A percentile compares a stretch with the other conserved stretches of the same genome.
These are phyloP conservation scores for Actenoides lindsayi DNA, from an alignment of 2,113 vertebrate species.

Conservation along the genomic window DNA sequence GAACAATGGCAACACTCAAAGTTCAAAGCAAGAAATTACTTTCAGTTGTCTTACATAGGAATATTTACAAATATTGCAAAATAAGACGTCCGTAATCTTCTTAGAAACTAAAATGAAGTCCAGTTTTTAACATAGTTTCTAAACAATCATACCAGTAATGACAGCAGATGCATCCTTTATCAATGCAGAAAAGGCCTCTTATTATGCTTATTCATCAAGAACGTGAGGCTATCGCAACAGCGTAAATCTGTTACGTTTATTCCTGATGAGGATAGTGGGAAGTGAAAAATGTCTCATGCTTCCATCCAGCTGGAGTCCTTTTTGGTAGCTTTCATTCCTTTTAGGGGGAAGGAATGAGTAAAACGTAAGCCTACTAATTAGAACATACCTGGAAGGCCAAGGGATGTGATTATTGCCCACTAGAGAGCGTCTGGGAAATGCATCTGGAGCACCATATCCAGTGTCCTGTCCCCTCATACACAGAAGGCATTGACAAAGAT, in stretches of 20 bases:
- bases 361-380: neutral
- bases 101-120: neutral
- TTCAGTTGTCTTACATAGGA: neutral
- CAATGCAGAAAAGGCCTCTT: conserved; percentile 5
- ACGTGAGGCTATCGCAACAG: neutral
- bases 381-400: neutral
- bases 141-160: conserved; percentile 1
- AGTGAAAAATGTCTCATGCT: neutral
- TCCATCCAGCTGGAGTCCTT: neutral
- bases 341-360: neutral
- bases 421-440: neutral
- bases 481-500: accelerated
- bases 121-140: conserved; percentile 10
- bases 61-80: neutral
- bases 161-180: conserved; percentile 15
- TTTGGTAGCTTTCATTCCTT: neutral
- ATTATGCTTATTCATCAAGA: conserved; percentile 18
- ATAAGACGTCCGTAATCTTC: neutral
- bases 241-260: neutral
- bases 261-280: neutral
- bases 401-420: neutral
- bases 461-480: too few relatives aligned
- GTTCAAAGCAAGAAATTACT: neutral
- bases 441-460: neutral
- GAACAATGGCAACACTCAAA: neutral